Evolutionary conservation across 2,888 invertebrate genomes (phyloP), one percentile per base, ranked within the genome.

Genomic region (Thyatira batis): DNA sequence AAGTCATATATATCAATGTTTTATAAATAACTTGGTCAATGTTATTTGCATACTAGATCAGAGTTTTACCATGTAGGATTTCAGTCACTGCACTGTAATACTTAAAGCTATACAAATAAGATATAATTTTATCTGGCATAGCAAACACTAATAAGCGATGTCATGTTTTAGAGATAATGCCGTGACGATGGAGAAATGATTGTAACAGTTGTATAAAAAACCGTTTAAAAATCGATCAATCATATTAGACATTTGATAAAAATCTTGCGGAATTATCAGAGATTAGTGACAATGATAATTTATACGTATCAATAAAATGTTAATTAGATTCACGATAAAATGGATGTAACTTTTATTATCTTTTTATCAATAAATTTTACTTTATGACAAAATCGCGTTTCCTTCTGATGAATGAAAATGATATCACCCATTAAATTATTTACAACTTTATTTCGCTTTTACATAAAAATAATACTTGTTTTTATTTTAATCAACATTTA

Each of bases 401-500:
- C n/a, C 0, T 39, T 39, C n/a, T 39, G 2, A 39, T n/a, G 13
- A 3, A 39, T 39, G 23, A 23, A 39, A 39, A 39, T 45, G 8
- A 48, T 27, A 48, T 27, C 55, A 57, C 21, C 54, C 58, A 54
- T 58, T 61, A 77, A 65, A 75, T 67, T 78, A 78, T 81, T 76
- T 79, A 80, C 79, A 80, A 63, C 62, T 67, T 82, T 82, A 80
- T 80, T 83, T 73, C 58, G 51, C 76, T 77, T 84, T 81, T 83
- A 83, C 81, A 87, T 76, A 82, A 80, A 85, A 87, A 87, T 87
- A 89, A 89, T 88, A 89, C 87, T 89, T 85, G 82, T 75, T 79
- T 78, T 74, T 77, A 58, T 61, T 65, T 66, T 65, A 76, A 77
- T 78, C 68, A 77, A 79, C 75, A 70, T 69, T 74, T 67, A 79